Base-by-base conservation (phyloP, 2,113 vertebrate genomes). In the Bubo scandiacus region DNA sequence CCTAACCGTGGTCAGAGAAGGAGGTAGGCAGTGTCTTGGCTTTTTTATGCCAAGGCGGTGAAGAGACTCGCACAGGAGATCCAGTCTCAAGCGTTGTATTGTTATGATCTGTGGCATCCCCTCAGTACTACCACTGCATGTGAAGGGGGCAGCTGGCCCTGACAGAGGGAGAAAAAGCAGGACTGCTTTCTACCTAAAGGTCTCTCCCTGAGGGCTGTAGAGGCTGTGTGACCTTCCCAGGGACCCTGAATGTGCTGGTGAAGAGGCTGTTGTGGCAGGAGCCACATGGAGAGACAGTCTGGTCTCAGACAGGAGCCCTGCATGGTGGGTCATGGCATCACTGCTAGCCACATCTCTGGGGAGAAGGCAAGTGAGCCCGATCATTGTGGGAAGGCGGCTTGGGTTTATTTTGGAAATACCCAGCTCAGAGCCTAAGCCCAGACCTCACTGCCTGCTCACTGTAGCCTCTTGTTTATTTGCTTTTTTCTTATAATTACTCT, bases 361-460 rank as follows among this genome's bases (percentile, higher is more conserved):
- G 25, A 6, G 70, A 63, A 78, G 17, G 5, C 3, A 0, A 58
- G 26, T 4, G 61, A 93, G 36, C 20, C 22, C 66, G 27, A 45
- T 27, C 63, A 34, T 32, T 81, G 68, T 57, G 57, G 43, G 45
- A 51, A 84, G 47, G 47, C 2, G 8, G 5, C 63, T 71, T 63
- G 57, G 47, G 78, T 59, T 94, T 94, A 62, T 74, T 94, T 96
- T 94, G 61, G 90, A 66, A 91, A 63, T 11, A 85, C 26, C 38
- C 47, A 59, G 47, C 54, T 67, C 58, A 65, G 43, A 90, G 12
- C 52, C 22, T 14, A 10, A 94, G 22, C 19, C 42, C 71, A 88
- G 75, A 88, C 51, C 77, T 85, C 32, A 59, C 42, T 70, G 82
- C 51, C 66, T 65, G 57, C 71, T 91, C 42, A 29, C 52, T 72